Evolutionary conservation across 2,888 invertebrate genomes (phyloP).

Genomic region (Mantis religiosa): DNA sequence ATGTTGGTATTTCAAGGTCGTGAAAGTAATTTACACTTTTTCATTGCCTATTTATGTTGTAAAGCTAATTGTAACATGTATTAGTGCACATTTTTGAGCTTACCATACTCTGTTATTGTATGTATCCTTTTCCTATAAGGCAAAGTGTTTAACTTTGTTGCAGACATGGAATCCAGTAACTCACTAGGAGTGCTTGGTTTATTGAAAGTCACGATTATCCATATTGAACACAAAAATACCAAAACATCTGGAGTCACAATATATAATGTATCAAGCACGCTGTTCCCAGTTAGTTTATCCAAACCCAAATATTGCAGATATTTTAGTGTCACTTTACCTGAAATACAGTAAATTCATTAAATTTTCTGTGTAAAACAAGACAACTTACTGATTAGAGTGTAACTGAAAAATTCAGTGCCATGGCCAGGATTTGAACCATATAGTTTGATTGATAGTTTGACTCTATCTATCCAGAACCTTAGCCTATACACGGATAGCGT

Average conservation of each 20-base stretch:
- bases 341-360: background rate
- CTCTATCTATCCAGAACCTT: no score
- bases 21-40: no score
- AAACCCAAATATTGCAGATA: background rate
- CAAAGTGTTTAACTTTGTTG: background rate
- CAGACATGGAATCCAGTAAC: background rate
- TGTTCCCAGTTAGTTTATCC: background rate
- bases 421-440: no score
- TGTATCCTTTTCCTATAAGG: background rate
- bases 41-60: no score
- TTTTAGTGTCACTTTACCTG: background rate
- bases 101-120: background rate
- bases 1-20: no score
- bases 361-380: background rate
- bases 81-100: background rate
- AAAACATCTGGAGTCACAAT: background rate
- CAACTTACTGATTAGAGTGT: no score
- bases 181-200: background rate
- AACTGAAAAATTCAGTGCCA: no score
- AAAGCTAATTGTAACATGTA: no score
- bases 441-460: no score
- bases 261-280: background rate
- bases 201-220: background rate
- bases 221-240: background rate
- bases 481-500: no score